phyloP scores from a whole-genome alignment of 2,113 vertebrate genomes.

The Fukomys damarensis region DNA sequence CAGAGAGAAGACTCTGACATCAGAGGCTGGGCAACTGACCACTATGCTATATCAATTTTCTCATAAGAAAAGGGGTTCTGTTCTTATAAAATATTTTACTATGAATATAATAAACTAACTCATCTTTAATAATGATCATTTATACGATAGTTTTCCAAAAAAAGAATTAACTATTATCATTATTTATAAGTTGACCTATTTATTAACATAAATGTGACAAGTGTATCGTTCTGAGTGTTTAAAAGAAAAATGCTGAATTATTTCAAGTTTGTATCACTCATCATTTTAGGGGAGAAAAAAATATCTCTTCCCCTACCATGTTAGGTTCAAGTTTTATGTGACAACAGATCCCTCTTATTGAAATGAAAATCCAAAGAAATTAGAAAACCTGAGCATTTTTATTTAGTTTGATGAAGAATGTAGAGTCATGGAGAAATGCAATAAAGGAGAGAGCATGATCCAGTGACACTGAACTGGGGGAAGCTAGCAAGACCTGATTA shows the following conservation, averaged over 20 bases:
- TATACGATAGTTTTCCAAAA: background rate
- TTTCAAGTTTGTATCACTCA: background rate
- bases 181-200: constrained; percentile 45
- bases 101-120: background rate
- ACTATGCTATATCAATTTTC: background rate
- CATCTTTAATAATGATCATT: constrained; percentile 47
- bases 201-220: background rate
- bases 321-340: background rate
- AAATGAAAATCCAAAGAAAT: background rate
- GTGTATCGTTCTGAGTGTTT: background rate
- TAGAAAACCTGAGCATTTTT: background rate
- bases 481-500: background rate
- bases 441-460: too few species aligned
- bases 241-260: background rate
- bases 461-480: too few species aligned
- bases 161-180: background rate
- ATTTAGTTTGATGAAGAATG: background rate
- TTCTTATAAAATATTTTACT: background rate
- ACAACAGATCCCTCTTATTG: background rate
- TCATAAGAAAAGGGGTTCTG: constrained; percentile 44
- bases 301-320: background rate
- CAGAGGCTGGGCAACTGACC: background rate
- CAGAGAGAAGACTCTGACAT: background rate
- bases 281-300: background rate
- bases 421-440: background rate